These are phyloP conservation scores for Coenobita brevimanus DNA, from an alignment of 1,140 invertebrate species.

Conservation along the genomic window DNA sequence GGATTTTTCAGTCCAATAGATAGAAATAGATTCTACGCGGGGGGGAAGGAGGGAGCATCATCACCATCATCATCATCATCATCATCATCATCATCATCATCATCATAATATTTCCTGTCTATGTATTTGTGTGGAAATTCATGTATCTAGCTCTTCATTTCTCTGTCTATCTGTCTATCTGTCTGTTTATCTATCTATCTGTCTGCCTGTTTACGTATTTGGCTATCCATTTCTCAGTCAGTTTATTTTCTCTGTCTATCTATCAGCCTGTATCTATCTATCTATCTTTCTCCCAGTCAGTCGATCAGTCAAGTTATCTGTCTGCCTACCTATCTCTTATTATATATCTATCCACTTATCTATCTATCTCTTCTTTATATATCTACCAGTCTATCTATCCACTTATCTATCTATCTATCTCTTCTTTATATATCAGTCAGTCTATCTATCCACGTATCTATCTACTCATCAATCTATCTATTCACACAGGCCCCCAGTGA, in stretches of 20 bases:
- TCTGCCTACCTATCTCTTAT: no score
- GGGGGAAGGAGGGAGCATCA: no score
- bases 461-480: not conserved
- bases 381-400: not conserved
- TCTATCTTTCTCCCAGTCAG: not conserved
- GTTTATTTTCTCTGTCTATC: not conserved
- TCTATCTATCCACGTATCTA: no score
- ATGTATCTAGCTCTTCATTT: not conserved
- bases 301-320: no score
- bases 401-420: not conserved
- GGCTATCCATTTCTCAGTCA: not conserved
- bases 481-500: slow-evolving; percentile 77
- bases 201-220: not conserved
- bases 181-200: slow-evolving; percentile 11
- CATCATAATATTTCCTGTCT: no score
- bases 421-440: not conserved
- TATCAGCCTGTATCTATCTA: not conserved
- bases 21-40: no score
- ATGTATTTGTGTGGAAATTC: not conserved
- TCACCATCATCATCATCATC: no score
- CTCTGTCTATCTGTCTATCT: not conserved
- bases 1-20: no score
- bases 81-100: no score
- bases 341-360: no score
- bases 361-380: not conserved